Conservation (phyloP, 2,888 invertebrate genomes). For the Alloscopus bannaensis region DNA sequence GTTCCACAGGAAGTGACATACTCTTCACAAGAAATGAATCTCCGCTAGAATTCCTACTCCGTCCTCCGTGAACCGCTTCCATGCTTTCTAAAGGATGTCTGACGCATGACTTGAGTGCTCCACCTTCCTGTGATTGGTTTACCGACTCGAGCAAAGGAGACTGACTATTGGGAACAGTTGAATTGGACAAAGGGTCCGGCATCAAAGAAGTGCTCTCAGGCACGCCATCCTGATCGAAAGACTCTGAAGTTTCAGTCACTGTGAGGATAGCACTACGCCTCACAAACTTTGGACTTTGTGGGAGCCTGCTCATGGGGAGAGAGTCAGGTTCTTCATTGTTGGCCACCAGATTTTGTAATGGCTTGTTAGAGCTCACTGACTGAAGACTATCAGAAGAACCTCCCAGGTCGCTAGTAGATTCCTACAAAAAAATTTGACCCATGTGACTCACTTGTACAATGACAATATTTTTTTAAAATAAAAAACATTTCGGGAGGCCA, state of each 20-base stretch:
- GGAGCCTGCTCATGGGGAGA: not conserved
- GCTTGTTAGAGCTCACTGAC: not conserved
- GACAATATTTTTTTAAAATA: not conserved
- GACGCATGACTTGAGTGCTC: slow-evolving; percentile 8
- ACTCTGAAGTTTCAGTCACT: slow-evolving; percentile 29
- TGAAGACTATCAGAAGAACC: slow-evolving; percentile 59
- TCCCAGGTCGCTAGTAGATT: slow-evolving; percentile 56
- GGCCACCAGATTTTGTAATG: not conserved
- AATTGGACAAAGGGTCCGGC: not conserved
- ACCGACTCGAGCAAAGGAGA: not conserved
- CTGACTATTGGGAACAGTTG: not conserved
- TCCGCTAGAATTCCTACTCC: slow-evolving; percentile 66
- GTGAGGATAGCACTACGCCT: slow-evolving; percentile 29
- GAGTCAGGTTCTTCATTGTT: slow-evolving; percentile 13
- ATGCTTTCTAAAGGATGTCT: slow-evolving; percentile 65
- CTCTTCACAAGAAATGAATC: slow-evolving; percentile 66
- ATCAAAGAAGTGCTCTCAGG: not conserved
- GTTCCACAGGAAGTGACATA: slow-evolving; percentile 73
- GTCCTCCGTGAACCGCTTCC: slow-evolving; percentile 20
- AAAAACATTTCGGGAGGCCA: not conserved
- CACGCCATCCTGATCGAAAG: slow-evolving; percentile 13
- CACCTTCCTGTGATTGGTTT: slow-evolving; percentile 15
- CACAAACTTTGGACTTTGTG: not conserved
- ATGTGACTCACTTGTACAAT: not conserved
- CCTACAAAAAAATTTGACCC: slow-evolving; percentile 24